These are phyloP conservation scores for Varanus komodoensis DNA, from an alignment of 2,113 vertebrate species.

Conservation along the genomic window DNA sequence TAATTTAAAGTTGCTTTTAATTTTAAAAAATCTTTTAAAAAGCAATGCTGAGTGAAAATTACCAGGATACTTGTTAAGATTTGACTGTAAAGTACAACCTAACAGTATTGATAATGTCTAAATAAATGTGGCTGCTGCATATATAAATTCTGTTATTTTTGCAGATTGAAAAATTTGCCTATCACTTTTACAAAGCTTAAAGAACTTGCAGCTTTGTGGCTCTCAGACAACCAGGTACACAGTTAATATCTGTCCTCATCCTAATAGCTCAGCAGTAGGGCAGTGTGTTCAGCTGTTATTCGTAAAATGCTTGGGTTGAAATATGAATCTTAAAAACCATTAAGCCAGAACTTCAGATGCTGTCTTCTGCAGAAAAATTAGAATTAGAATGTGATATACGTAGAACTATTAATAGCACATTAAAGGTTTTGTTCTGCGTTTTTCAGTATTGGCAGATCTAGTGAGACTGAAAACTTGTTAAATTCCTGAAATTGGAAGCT, in stretches of 20 bases:
- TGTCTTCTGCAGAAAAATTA: not conserved
- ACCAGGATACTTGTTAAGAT: not conserved
- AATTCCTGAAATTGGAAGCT: not conserved
- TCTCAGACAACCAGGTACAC: conserved; percentile 99
- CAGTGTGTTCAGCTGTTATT: not conserved
- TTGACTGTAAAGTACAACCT: not conserved
- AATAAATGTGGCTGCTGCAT: fast-evolving
- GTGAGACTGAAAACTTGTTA: not conserved
- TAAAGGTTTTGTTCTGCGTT: not conserved
- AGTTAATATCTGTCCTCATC: conserved; percentile 19
- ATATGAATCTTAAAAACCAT: not conserved
- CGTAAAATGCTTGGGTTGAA: not conserved
- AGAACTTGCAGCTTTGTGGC: conserved; percentile 97
- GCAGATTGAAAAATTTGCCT: conserved; percentile 96
- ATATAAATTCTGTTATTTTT: conserved; percentile 47
- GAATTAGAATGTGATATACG: not conserved
- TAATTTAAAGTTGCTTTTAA: not conserved
- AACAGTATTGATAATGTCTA: not conserved
- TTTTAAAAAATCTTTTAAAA: not conserved
- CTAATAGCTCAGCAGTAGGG: not conserved
- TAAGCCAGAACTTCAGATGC: not conserved
- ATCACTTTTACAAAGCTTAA: conserved; percentile 98
- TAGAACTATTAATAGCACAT: not conserved
- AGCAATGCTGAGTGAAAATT: not conserved
- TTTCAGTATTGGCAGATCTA: not conserved